Evolutionary conservation across 2,113 vertebrate species (phyloP).

Genomic region (Etheostoma spectabile): DNA sequence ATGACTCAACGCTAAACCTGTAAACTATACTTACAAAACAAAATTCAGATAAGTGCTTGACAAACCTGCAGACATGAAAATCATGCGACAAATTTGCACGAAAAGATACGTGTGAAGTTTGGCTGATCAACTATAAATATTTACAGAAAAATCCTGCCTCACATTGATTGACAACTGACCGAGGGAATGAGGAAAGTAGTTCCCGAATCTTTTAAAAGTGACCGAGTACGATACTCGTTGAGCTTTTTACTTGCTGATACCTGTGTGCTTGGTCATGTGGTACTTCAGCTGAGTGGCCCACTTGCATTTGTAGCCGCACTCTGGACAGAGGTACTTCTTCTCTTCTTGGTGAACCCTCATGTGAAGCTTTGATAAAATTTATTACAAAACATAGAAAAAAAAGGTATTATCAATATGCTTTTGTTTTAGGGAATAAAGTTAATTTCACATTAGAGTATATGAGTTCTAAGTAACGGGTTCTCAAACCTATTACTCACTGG

Average conservation of each 20-base stretch:
- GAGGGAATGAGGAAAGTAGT: neutral
- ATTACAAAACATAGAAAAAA: neutral
- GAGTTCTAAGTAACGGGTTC: too few relatives aligned
- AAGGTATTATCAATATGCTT: neutral
- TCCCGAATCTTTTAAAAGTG: neutral
- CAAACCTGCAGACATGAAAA: neutral
- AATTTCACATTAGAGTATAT: neutral
- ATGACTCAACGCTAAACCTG: neutral
- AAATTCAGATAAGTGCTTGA: neutral
- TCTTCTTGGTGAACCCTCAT: slow-evolving; percentile 98
- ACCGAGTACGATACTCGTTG: neutral
- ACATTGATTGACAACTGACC: neutral
- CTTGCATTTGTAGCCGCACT: slow-evolving; percentile 99
- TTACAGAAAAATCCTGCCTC: neutral
- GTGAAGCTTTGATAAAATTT: slow-evolving; percentile 87
- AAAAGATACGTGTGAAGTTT: neutral
- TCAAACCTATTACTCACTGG: too few relatives aligned
- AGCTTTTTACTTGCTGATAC: slow-evolving; percentile 70
- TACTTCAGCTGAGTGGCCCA: slow-evolving; percentile 99
- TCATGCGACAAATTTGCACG: neutral
- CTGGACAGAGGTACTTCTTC: slow-evolving; percentile 95
- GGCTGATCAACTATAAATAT: neutral
- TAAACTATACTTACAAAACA: neutral
- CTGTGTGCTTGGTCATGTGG: slow-evolving; percentile 98
- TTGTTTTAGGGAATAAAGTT: neutral